phyloP scores from a whole-genome alignment of 2,113 vertebrate species.

The Phalacrocorax aristotelis region DNA sequence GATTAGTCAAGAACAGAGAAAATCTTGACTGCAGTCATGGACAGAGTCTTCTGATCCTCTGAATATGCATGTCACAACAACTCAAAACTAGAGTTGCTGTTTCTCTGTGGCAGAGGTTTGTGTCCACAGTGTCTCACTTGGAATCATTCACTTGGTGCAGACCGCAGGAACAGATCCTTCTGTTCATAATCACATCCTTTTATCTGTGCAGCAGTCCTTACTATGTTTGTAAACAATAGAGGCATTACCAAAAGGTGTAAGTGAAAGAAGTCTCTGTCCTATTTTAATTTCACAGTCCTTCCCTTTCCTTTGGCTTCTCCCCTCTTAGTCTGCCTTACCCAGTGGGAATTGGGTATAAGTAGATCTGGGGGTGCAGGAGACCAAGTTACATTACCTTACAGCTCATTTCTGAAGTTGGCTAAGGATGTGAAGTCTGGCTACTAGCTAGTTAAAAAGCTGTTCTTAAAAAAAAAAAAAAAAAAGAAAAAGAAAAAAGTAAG shows the following conservation, averaged over 20 bases:
- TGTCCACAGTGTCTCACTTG: background rate
- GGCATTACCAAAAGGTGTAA: background rate
- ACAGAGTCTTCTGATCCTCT: background rate
- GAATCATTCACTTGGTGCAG: background rate
- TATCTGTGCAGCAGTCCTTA: background rate
- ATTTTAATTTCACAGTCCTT: background rate
- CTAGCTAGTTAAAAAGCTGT: background rate
- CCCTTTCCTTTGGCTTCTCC: background rate
- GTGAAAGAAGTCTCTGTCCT: background rate
- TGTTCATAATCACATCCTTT: background rate
- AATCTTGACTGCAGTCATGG: background rate
- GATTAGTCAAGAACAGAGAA: background rate
- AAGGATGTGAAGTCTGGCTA: background rate
- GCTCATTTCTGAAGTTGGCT: background rate
- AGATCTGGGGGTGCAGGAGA: background rate
- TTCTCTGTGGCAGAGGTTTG: background rate
- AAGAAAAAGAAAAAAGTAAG: background rate
- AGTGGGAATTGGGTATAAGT: background rate
- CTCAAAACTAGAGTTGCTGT: background rate
- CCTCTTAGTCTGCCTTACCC: background rate
- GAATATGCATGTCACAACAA: background rate
- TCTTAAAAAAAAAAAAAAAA: background rate
- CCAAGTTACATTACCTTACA: background rate
- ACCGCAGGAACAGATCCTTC: background rate
- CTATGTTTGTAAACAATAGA: background rate